Conservation (phyloP, 2,888 invertebrate species). For the Masnerella sp. region DNA sequence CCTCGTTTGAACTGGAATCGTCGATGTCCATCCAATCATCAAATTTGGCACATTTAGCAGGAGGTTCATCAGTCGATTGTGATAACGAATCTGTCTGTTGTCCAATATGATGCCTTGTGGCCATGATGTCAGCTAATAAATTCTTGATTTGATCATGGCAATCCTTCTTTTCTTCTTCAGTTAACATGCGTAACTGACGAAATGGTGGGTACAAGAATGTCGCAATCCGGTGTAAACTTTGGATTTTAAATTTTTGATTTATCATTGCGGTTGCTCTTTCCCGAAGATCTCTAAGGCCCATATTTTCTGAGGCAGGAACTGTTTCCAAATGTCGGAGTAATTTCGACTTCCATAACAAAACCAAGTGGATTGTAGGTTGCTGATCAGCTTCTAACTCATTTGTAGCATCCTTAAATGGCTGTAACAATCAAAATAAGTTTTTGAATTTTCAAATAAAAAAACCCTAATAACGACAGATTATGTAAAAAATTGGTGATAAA, state of each 20-base stretch:
- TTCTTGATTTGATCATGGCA: no score
- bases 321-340: neutral
- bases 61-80: no score
- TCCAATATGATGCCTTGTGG: no score
- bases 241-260: neutral
- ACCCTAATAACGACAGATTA: no score
- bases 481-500: no score
- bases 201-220: conserved; percentile 9
- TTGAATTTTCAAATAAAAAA: no score
- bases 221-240: neutral
- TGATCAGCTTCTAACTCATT: neutral
- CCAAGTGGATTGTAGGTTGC: neutral
- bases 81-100: no score
- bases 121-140: no score
- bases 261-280: neutral
- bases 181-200: neutral
- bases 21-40: no score
- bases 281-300: neutral
- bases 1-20: no score
- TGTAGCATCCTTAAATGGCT: neutral
- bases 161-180: no score
- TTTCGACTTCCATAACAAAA: neutral
- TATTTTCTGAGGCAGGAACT: neutral
- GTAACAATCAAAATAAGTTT: neutral
- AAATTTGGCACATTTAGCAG: no score